Evolutionary conservation across 1,140 invertebrate genomes (phyloP).

Genomic region (Microplitis mediator): DNA sequence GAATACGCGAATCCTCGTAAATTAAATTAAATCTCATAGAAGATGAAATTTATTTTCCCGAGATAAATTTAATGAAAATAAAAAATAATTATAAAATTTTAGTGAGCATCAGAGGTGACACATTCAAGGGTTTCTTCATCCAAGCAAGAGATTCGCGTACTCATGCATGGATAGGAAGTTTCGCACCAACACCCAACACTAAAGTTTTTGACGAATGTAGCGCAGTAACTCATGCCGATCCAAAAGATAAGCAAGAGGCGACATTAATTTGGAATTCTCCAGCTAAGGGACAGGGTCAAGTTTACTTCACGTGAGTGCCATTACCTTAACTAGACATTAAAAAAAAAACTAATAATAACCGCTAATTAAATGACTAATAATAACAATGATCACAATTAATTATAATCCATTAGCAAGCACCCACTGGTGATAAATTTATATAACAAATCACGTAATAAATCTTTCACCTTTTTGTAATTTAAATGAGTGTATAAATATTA

Average conservation of each 20-base stretch:
- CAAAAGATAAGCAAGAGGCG: slow-evolving; percentile 74
- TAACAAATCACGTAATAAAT: too few relatives aligned
- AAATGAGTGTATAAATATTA: too few relatives aligned
- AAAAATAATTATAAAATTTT: slow-evolving; percentile 32
- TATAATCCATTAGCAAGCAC: background rate
- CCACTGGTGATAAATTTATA: too few relatives aligned
- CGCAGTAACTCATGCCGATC: slow-evolving; percentile 79
- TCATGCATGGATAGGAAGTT: slow-evolving; percentile 75
- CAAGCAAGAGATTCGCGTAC: slow-evolving; percentile 75
- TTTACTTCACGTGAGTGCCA: slow-evolving; percentile 78
- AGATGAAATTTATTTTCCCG: too few relatives aligned
- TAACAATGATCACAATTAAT: background rate
- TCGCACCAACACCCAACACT: slow-evolving; percentile 73
- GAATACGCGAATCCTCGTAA: too few relatives aligned
- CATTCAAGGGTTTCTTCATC: slow-evolving; percentile 81
- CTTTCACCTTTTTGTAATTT: too few relatives aligned
- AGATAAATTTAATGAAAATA: background rate
- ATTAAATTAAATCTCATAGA: too few relatives aligned
- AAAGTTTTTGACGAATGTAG: slow-evolving; percentile 77
- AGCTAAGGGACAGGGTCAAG: slow-evolving; percentile 66
- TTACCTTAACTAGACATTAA: background rate
- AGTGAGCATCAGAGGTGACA: slow-evolving; percentile 68
- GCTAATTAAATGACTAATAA: too few relatives aligned
- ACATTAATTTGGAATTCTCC: slow-evolving; percentile 78
- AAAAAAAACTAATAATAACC: background rate